Base-by-base conservation (phyloP, 2,888 invertebrate species). In the Rhamnusium bicolor region DNA sequence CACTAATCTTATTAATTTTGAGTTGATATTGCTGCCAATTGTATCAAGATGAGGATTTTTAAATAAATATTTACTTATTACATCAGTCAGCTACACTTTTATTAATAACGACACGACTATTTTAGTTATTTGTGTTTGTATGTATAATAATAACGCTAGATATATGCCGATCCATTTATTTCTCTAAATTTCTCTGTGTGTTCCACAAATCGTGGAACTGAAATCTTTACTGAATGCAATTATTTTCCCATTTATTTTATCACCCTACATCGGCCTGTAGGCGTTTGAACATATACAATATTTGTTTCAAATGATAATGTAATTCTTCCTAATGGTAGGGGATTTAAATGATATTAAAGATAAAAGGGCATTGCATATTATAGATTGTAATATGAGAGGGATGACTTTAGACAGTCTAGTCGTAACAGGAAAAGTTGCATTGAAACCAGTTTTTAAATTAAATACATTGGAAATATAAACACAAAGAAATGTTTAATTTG, bases 211-310 rank as follows among this genome's bases (percentile, higher is more conserved):
- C 24, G 18, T 8, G 29, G 16, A 53, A 32, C n/a, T 24, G 32
- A 46, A 54, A 32, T 56, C 56, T 46, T 51, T 24, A 40, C 21
- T 18, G 46, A 16, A 12, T 46, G 69, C 69, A 72, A 77, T 75
- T 77, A 77, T 72, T 72, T 74, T 71, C 68, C 71, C 72, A 75
- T 77, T 75, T 73, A 72, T 75, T 71, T 75, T 77, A 77, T 77
- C 77, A 72, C 62, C 69, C 67, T 32, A 19, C 18, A 54, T 56
- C 67, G 14, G 21, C 69, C 73, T 65, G 54, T 47, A 46, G 72
- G 71, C 66, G 53, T 61, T 70, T 74, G 72, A 70, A 74, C 73
- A 69, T 53, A 74, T 62, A 58, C 78, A 76, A 76, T 78, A 78
- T 76, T 78, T 76, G 78, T 74, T 76, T 67, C 69, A 71, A 74